Percentiles rank a stretch among this genome's conserved stretches.
phyloP scores from a whole-genome alignment of 2,888 invertebrate genomes.

The Epistrophella euchroma region DNA sequence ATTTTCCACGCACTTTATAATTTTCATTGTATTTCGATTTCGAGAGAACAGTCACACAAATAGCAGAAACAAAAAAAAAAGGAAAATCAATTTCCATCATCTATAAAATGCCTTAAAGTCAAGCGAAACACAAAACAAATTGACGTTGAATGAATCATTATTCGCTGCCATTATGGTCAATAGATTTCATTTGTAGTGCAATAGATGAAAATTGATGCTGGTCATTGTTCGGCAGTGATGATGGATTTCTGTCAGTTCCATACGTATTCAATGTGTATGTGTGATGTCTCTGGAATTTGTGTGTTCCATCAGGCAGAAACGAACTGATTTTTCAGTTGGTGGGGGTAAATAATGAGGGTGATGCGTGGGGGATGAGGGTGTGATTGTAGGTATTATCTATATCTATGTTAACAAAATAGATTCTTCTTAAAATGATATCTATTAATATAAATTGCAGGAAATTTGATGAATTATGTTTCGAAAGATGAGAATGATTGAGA shows the following conservation, averaged over 20 bases:
- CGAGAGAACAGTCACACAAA: conserved; percentile 5
- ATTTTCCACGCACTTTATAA: conserved; percentile 55
- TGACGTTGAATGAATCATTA: conserved; percentile 68
- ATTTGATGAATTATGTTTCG: conserved; percentile 57
- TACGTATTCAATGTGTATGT: not conserved
- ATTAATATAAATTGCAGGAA: conserved; percentile 62
- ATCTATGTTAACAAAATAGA: not conserved
- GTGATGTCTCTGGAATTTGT: conserved; percentile 1
- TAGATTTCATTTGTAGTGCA: conserved; percentile 61
- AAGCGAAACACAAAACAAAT: conserved; percentile 66
- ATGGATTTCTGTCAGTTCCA: conserved; percentile 53
- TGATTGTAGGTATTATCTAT: too few species aligned
- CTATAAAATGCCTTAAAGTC: conserved; percentile 26
- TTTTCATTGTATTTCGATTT: conserved; percentile 30
- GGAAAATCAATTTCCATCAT: conserved; percentile 54
- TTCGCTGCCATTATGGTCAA: conserved; percentile 68
- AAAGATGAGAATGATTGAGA: conserved; percentile 39
- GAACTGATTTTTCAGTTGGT: conserved; percentile 13
- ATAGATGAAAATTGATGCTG: conserved; percentile 72
- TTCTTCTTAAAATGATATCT: conserved; percentile 34
- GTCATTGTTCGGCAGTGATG: conserved; percentile 58
- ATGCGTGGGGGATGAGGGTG: not conserved
- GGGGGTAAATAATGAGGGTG: not conserved
- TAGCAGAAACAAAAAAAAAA: not conserved
- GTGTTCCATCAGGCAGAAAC: not conserved